Evolutionary conservation across 2,888 invertebrate species (phyloP).

Genomic region (Epinotia nisella): DNA sequence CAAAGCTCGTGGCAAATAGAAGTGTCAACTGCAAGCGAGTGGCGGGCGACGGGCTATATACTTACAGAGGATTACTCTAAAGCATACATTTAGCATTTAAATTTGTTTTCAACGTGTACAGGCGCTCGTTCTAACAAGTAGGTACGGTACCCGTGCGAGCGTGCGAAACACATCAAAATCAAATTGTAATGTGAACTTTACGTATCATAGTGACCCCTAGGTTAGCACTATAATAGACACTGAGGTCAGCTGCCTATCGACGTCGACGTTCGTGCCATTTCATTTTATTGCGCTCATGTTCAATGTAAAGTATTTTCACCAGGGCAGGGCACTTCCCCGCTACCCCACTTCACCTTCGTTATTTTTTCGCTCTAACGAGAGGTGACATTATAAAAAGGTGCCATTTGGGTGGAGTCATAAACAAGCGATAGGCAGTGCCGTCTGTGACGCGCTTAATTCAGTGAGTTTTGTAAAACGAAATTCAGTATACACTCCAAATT

Average conservation of each 20-base stretch:
- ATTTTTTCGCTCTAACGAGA: slow-evolving; percentile 25
- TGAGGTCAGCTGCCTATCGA: not conserved
- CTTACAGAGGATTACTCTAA: no score
- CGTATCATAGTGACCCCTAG: no score
- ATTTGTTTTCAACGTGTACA: no score
- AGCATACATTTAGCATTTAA: not conserved
- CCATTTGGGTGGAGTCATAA: slow-evolving; percentile 28
- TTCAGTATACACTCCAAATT: no score
- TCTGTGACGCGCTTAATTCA: slow-evolving; percentile 3
- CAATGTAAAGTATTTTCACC: slow-evolving; percentile 5
- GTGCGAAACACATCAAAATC: no score
- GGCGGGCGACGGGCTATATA: not conserved
- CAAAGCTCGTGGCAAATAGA: slow-evolving; percentile 20
- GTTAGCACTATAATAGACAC: not conserved
- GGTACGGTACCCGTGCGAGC: no score
- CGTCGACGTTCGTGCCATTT: not conserved
- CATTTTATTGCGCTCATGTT: slow-evolving; percentile 12
- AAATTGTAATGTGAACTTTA: no score
- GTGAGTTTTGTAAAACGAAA: not conserved
- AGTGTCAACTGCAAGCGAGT: slow-evolving; percentile 24
- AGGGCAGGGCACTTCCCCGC: not conserved
- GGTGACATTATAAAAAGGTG: slow-evolving; percentile 33
- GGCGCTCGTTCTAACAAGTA: no score
- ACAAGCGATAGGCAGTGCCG: slow-evolving; percentile 21
- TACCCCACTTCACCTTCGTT: slow-evolving; percentile 34